These are phyloP conservation scores for Galerucella nymphaeae DNA, from an alignment of 2,888 invertebrate species.

Conservation along the genomic window DNA sequence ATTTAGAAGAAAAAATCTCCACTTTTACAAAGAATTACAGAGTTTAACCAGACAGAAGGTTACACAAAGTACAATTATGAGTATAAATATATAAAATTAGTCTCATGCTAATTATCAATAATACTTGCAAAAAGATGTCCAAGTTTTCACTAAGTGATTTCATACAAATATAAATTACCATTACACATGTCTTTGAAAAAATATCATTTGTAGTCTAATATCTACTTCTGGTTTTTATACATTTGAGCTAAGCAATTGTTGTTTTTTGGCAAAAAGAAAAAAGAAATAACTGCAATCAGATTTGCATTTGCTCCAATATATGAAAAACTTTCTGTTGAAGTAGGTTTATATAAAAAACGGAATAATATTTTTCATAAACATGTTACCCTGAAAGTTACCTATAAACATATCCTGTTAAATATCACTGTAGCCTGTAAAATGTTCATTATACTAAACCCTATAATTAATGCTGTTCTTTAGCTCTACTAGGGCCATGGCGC, in stretches of 20 bases:
- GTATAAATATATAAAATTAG: slow-evolving; percentile 3
- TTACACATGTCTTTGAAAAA: not conserved
- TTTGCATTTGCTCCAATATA: too few relatives aligned
- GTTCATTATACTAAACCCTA: slow-evolving; percentile 48
- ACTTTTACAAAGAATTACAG: not conserved
- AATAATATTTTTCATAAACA: slow-evolving; percentile 1
- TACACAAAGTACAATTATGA: slow-evolving; percentile 1
- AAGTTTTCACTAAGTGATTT: slow-evolving; percentile 6
- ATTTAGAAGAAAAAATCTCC: not conserved
- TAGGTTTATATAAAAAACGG: not conserved
- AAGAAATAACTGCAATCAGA: too few relatives aligned
- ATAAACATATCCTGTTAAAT: slow-evolving; percentile 3
- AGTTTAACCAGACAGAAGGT: not conserved
- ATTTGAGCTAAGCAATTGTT: too few relatives aligned
- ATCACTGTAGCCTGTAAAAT: slow-evolving; percentile 7
- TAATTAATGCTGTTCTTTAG: slow-evolving; percentile 64
- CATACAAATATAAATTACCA: slow-evolving; percentile 3
- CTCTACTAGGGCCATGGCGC: slow-evolving; percentile 73
- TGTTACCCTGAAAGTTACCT: slow-evolving; percentile 9
- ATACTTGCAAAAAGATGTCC: slow-evolving; percentile 17
- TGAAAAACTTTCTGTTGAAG: too few relatives aligned
- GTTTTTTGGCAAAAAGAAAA: too few relatives aligned
- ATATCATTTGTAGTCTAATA: not conserved
- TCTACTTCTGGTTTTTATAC: not conserved
- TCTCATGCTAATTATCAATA: slow-evolving; percentile 3